Evolutionary conservation across 2,888 invertebrate genomes (phyloP).

Genomic region (Lydus trimaculatus): DNA sequence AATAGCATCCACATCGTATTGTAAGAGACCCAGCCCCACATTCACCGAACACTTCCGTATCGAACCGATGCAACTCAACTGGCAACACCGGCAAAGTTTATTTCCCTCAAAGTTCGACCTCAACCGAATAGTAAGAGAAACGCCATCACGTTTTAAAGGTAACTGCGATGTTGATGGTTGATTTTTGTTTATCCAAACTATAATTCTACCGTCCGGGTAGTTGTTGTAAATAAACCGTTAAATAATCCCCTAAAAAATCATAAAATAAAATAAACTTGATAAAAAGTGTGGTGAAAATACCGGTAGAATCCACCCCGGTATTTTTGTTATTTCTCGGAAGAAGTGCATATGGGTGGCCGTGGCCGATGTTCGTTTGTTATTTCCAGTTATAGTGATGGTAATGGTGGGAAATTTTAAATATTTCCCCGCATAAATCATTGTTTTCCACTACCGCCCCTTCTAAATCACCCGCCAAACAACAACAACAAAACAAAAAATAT

Average conservation of each 20-base stretch:
- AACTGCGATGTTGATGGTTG: not conserved
- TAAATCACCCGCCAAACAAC: no score
- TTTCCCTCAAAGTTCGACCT: constrained; percentile 15
- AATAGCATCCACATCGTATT: no score
- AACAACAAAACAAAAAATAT: not conserved
- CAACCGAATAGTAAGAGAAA: constrained; percentile 20
- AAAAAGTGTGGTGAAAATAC: not conserved
- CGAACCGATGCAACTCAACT: constrained; percentile 12
- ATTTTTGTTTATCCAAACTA: not conserved
- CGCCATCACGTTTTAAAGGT: constrained; percentile 20
- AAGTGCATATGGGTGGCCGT: not conserved
- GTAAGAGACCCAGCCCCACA: constrained; percentile 3
- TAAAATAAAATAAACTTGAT: not conserved
- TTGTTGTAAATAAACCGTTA: not conserved
- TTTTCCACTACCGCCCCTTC: no score
- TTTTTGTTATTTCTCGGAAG: not conserved
- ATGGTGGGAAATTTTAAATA: not conserved
- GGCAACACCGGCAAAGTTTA: constrained; percentile 11
- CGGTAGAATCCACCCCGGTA: not conserved
- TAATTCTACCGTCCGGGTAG: not conserved
- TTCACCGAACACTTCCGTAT: constrained; percentile 19
- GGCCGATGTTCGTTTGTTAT: not conserved
- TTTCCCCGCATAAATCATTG: no score
- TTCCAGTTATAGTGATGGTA: not conserved
- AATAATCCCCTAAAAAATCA: not conserved